phyloP scores from a whole-genome alignment of 2,113 vertebrate genomes.

The Cottus gobio region DNA sequence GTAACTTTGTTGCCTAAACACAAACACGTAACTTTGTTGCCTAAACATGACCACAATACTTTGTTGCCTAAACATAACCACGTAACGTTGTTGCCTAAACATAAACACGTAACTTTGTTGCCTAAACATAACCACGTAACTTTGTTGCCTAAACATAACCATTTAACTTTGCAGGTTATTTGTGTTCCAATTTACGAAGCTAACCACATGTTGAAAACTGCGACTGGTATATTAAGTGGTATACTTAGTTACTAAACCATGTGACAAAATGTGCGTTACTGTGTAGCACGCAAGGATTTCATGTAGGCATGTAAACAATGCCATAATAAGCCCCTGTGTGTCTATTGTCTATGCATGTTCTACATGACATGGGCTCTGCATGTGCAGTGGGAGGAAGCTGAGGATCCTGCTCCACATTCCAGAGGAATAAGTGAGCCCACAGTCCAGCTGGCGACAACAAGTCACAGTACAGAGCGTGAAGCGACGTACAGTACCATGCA shows the following conservation, averaged over 20 bases:
- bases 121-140: too few species aligned
- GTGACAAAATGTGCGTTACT: background rate
- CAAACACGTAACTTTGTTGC: background rate
- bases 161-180: background rate
- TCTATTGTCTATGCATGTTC: background rate
- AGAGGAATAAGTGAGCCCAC: slow-evolving; percentile 35
- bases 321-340: background rate
- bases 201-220: too few species aligned
- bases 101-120: too few species aligned
- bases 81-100: too few species aligned
- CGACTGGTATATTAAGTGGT: too few species aligned
- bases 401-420: slow-evolving; percentile 44
- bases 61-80: background rate
- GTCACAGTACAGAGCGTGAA: slow-evolving; percentile 83
- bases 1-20: background rate
- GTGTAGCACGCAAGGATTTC: background rate
- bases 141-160: too few species aligned
- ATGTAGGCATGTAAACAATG: background rate
- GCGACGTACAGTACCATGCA: slow-evolving; percentile 78
- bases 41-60: too few species aligned
- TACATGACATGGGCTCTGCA: background rate
- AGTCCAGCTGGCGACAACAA: slow-evolving; percentile 17
- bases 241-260: too few species aligned
- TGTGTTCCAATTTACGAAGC: too few species aligned
- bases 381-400: slow-evolving; percentile 14